phyloP scores from a whole-genome alignment of 2,888 invertebrate species.

The Prenolepis imparis region DNA sequence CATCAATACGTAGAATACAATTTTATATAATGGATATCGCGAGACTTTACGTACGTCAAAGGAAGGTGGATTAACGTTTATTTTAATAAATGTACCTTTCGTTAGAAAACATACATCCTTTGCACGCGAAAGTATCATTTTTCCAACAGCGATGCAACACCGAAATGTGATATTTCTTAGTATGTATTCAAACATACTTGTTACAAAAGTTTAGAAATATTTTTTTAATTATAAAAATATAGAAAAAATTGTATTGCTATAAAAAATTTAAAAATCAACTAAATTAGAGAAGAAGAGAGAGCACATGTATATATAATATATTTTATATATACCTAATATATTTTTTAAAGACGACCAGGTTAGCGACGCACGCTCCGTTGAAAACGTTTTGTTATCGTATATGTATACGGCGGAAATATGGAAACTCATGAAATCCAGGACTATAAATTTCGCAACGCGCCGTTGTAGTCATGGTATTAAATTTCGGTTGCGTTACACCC shows the following conservation, averaged over 20 bases:
- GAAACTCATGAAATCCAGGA: slow-evolving; percentile 41
- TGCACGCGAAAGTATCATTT: slow-evolving; percentile 53
- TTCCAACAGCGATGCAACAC: not conserved
- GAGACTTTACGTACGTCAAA: slow-evolving; percentile 63
- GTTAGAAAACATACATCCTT: slow-evolving; percentile 23
- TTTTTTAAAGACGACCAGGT: slow-evolving; percentile 28
- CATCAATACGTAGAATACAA: slow-evolving; percentile 42
- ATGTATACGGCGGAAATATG: slow-evolving; percentile 36
- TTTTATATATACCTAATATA: slow-evolving; percentile 11
- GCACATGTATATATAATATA: not conserved
- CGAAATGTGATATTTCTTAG: not conserved
- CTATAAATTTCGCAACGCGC: slow-evolving; percentile 50
- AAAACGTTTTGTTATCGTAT: slow-evolving; percentile 30
- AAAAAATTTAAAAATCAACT: not conserved
- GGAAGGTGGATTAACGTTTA: slow-evolving; percentile 69
- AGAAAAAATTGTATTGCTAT: not conserved
- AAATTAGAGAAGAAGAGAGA: not conserved
- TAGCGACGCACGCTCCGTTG: slow-evolving; percentile 9
- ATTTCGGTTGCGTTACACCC: slow-evolving; percentile 45
- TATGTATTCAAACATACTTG: not conserved
- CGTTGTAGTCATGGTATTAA: slow-evolving; percentile 51
- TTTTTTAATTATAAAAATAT: not conserved
- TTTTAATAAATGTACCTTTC: slow-evolving; percentile 72
- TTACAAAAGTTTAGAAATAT: not conserved
- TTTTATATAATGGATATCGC: slow-evolving; percentile 66